phyloP scores from a whole-genome alignment of 2,113 vertebrate species.

The Peromyscus polionotus region DNA sequence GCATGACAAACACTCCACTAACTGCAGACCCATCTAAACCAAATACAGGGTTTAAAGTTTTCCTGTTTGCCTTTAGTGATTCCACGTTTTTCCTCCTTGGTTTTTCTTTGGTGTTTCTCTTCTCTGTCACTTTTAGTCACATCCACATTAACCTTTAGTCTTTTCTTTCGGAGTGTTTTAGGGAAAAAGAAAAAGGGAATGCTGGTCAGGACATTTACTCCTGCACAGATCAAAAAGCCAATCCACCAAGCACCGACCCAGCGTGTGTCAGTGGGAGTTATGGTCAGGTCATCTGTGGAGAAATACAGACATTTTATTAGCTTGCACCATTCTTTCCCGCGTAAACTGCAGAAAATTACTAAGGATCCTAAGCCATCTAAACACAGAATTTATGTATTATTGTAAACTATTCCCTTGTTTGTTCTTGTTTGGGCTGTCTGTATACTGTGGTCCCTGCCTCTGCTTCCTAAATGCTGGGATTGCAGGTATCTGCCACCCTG shows the following conservation, averaged over 20 bases:
- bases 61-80: conserved; percentile 85
- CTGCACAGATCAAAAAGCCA: conserved; percentile 88
- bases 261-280: conserved; percentile 85
- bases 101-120: conserved; percentile 45
- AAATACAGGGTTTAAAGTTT: not conserved
- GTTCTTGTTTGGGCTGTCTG: not conserved
- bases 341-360: not conserved
- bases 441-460: not conserved
- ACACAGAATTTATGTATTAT: not conserved
- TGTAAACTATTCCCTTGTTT: not conserved
- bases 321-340: not conserved
- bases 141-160: conserved; percentile 62
- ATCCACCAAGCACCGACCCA: conserved; percentile 92
- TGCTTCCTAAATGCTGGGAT: not conserved
- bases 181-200: conserved; percentile 89
- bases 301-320: conserved; percentile 24
- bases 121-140: conserved; percentile 42
- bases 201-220: conserved; percentile 83
- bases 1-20: not conserved
- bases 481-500: not conserved
- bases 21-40: not conserved
- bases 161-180: conserved; percentile 86
- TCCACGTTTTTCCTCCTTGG: conserved; percentile 76
- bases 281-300: conserved; percentile 85
- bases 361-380: not conserved